Percentiles rank a stretch among this genome's conserved stretches.
Evolutionary conservation across 2,888 invertebrate genomes (phyloP).

Genomic region (Hydraecia micacea): DNA sequence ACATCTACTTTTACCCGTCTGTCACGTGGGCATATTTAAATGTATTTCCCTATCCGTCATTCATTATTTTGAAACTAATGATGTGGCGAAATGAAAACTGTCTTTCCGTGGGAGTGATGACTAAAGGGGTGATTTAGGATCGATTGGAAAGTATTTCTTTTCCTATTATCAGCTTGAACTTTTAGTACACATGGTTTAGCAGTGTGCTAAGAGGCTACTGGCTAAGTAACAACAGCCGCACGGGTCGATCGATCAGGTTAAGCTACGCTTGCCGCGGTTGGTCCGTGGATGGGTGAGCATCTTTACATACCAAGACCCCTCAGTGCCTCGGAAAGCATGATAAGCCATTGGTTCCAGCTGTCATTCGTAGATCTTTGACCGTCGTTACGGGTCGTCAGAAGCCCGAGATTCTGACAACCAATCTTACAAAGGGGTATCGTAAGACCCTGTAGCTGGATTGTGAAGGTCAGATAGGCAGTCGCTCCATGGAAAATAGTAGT

Average conservation of each 20-base stretch:
- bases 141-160: not conserved
- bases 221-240: not conserved
- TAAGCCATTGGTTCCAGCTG: too few relatives aligned
- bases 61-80: conserved; percentile 34
- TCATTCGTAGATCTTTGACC: too few relatives aligned
- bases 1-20: conserved; percentile 37
- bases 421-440: too few relatives aligned
- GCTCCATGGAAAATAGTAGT: too few relatives aligned
- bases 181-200: not conserved
- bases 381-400: too few relatives aligned
- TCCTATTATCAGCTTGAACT: not conserved
- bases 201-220: not conserved
- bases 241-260: too few relatives aligned
- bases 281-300: not conserved
- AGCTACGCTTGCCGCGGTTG: not conserved
- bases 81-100: conserved; percentile 20
- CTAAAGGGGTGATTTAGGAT: not conserved
- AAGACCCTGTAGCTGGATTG: not conserved
- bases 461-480: not conserved
- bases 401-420: too few relatives aligned
- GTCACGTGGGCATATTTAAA: conserved; percentile 43
- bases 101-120: conserved; percentile 7
- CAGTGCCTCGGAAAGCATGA: not conserved
- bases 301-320: not conserved
- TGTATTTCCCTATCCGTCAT: conserved; percentile 51